Conservation (phyloP, 2,797 vertebrate species). For the Rhyacichthys aspro region DNA sequence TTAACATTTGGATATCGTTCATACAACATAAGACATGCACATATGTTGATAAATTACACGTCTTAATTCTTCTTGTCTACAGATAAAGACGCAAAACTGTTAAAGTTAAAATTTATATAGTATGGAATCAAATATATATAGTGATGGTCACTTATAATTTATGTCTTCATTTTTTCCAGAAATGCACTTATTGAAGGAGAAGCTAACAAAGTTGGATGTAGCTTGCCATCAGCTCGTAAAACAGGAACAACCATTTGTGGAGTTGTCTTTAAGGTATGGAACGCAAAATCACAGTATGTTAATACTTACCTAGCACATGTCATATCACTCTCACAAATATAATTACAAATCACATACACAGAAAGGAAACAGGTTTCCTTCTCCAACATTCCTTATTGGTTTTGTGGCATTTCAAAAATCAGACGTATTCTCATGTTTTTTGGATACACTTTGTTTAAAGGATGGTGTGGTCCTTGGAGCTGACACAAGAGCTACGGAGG, state of each 20-base stretch:
- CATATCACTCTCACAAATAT: too few species aligned
- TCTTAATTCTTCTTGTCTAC: too few species aligned
- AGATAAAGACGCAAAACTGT: too few species aligned
- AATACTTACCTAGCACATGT: background rate
- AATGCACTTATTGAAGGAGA: constrained; percentile 87
- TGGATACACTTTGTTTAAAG: constrained; percentile 56
- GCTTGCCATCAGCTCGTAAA: constrained; percentile 88
- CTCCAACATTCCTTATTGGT: background rate
- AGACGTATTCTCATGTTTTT: constrained; percentile 12
- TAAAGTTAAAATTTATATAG: too few species aligned
- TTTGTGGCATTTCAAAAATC: background rate
- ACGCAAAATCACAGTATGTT: background rate
- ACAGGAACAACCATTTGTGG: constrained; percentile 98
- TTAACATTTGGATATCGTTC: too few species aligned
- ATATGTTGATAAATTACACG: too few species aligned
- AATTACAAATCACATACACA: too few species aligned
- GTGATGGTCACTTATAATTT: background rate
- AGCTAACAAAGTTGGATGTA: constrained; percentile 79
- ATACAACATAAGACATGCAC: too few species aligned
- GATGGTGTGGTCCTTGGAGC: constrained; percentile 92
- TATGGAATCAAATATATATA: too few species aligned
- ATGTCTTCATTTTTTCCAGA: constrained; percentile 66
- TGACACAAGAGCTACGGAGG: constrained; percentile 96
- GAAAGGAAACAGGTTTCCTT: too few species aligned
- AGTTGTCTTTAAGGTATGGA: constrained; percentile 89